Evolutionary conservation across 2,888 invertebrate genomes (phyloP).

Genomic region (Chironomus riparius): DNA sequence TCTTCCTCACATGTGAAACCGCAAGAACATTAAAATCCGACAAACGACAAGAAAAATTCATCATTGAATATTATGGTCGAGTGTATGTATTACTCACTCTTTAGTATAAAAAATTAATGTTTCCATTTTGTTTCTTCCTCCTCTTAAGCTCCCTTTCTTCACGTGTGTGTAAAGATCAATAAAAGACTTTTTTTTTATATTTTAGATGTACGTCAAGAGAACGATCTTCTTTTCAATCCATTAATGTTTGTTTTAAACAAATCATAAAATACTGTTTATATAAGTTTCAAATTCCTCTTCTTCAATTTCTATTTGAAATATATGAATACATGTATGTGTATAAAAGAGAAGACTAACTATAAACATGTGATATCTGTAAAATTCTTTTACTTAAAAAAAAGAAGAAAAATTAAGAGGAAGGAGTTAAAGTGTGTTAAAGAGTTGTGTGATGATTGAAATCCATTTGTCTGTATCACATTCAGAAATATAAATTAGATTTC

Average conservation of each 20-base stretch:
- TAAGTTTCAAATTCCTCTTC: neutral
- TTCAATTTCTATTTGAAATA: neutral
- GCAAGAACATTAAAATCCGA: neutral
- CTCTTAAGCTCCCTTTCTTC: neutral
- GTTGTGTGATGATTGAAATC: neutral
- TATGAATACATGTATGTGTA: too few relatives aligned
- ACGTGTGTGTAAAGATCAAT: neutral
- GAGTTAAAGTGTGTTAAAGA: neutral
- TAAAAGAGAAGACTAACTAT: too few relatives aligned
- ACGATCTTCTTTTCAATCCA: slow-evolving; percentile 3
- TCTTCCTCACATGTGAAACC: neutral
- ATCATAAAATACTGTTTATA: slow-evolving; percentile 20
- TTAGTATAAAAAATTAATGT: neutral
- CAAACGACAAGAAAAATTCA: slow-evolving; percentile 1
- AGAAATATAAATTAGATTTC: neutral
- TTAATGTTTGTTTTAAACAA: slow-evolving; percentile 24
- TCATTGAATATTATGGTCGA: neutral
- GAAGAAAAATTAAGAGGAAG: too few relatives aligned
- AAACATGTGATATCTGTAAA: too few relatives aligned
- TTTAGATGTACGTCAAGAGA: neutral
- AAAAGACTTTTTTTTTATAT: neutral
- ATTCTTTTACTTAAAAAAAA: too few relatives aligned
- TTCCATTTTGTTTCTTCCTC: neutral
- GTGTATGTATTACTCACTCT: neutral
- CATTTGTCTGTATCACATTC: slow-evolving; percentile 8